phyloP scores from a whole-genome alignment of 2,113 vertebrate genomes.

The Todiramphus chloris region DNA sequence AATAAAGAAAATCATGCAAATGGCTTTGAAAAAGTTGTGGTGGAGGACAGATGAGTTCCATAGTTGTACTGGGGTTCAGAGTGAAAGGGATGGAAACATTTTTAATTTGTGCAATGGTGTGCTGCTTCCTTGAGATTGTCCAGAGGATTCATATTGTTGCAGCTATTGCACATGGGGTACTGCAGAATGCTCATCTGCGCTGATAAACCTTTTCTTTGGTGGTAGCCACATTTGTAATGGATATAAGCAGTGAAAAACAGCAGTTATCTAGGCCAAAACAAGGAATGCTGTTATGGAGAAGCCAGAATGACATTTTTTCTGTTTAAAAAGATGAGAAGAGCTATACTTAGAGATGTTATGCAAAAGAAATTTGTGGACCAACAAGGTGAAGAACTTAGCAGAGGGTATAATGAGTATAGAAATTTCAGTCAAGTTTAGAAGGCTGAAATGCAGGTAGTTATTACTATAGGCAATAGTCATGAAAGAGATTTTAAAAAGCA shows the following conservation, averaged over 20 bases:
- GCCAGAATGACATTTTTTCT: neutral
- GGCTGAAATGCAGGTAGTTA: neutral
- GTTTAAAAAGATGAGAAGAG: neutral
- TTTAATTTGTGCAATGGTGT: neutral
- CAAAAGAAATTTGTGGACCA: neutral
- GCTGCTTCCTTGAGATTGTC: neutral
- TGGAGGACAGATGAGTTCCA: neutral
- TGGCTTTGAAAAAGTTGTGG: rapidly evolving
- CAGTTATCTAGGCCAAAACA: neutral
- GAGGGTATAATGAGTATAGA: neutral
- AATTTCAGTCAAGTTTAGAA: neutral
- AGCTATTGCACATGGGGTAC: neutral
- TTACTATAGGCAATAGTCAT: neutral
- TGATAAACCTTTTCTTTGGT: neutral
- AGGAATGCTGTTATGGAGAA: neutral
- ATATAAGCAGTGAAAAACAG: neutral
- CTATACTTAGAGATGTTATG: neutral
- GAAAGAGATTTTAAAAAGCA: neutral
- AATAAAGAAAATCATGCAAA: neutral
- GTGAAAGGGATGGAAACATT: neutral
- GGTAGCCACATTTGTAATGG: neutral
- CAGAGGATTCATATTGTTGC: neutral
- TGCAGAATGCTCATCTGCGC: neutral
- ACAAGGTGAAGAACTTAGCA: neutral
- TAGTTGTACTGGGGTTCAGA: neutral